Evolutionary conservation across 2,888 invertebrate species (phyloP), one percentile per base, ranked within the genome.

Genomic region (Rhodophaea formosa): DNA sequence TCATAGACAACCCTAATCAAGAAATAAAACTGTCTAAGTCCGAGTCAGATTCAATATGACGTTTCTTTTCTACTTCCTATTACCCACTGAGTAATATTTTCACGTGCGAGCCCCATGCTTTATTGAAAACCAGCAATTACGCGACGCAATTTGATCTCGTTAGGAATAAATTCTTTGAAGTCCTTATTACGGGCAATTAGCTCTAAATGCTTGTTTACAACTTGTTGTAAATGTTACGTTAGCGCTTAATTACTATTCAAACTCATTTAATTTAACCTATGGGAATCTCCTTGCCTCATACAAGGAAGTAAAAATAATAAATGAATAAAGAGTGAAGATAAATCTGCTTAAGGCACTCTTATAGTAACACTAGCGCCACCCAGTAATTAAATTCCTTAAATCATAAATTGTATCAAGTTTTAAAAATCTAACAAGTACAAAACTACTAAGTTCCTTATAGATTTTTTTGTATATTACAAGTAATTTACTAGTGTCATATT

Each of bases 181-280:
- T 61, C 62, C 63, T 56, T 62, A 67, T 67, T 66, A 68, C 60
- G 60, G 60, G 65, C 60, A 65, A 64, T 60, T 62, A 60, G 62
- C 66, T 70, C 69, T 72, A 71, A 70, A 64, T 65, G 65, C 67
- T 64, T 70, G 69, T 68, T 70, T 69, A 70, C 70, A 65, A 69
- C 68, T 65, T 68, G 69, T 63, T 56, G 59, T 45, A 35, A 45
- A 46, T 45, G 46, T 55, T 53, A 30, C 30, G 29, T 53, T 44
- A 53, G 23, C 23, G 42, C 30, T 43, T 53, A 43, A 53, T 53
- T 53, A 53, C 29, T 30, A 53, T 53, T 53, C 15, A 30, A 43
- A 44, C 53, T 30, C 43, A 30, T 43, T 53, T 53, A 44, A 43
- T 53, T 53, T 15, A 15, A 44, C 43, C 29, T 53, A 44, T 53